Percentiles rank a stretch among this genome's conserved stretches.
Conservation (phyloP, 2,797 vertebrate species). For the Cynodonichthys magdalenae region DNA sequence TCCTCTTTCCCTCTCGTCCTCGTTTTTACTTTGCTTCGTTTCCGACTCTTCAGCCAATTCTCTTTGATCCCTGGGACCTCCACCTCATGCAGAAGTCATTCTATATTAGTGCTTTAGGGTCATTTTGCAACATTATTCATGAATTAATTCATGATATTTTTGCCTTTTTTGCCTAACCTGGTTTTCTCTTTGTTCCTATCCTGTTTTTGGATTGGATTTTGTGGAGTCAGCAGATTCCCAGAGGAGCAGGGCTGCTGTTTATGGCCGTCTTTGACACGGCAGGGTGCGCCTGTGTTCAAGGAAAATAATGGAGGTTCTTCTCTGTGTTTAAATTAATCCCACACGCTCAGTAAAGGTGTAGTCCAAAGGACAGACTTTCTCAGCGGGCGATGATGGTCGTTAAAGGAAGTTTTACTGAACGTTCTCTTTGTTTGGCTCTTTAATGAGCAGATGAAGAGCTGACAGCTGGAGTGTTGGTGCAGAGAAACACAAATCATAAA, state of each 20-base stretch:
- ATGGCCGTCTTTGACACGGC: constrained; percentile 67
- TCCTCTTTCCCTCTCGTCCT: constrained; percentile 25
- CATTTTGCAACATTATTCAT: constrained; percentile 1
- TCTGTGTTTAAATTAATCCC: constrained; percentile 77
- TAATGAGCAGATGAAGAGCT: constrained; percentile 65
- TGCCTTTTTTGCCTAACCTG: constrained; percentile 31
- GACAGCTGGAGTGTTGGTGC: constrained; percentile 13
- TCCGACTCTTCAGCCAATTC: constrained; percentile 33
- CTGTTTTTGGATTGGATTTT: constrained; percentile 36
- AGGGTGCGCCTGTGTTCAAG: constrained; percentile 71
- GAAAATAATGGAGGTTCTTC: constrained; percentile 56
- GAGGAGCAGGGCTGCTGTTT: constrained; percentile 74
- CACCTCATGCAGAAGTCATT: background rate
- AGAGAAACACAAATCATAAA: background rate
- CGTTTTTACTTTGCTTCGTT: constrained; percentile 25
- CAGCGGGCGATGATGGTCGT: constrained; percentile 67
- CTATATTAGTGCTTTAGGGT: background rate
- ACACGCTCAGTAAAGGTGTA: constrained; percentile 76
- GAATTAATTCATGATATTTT: background rate
- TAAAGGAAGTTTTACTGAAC: constrained; percentile 64
- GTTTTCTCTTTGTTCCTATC: constrained; percentile 34
- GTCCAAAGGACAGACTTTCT: constrained; percentile 69
- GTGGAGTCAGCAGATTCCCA: constrained; percentile 76
- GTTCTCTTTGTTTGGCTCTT: constrained; percentile 52
- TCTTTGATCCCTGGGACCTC: constrained; percentile 19